phyloP scores from a whole-genome alignment of 1,140 invertebrate species.

The Lordiphosa mommai region DNA sequence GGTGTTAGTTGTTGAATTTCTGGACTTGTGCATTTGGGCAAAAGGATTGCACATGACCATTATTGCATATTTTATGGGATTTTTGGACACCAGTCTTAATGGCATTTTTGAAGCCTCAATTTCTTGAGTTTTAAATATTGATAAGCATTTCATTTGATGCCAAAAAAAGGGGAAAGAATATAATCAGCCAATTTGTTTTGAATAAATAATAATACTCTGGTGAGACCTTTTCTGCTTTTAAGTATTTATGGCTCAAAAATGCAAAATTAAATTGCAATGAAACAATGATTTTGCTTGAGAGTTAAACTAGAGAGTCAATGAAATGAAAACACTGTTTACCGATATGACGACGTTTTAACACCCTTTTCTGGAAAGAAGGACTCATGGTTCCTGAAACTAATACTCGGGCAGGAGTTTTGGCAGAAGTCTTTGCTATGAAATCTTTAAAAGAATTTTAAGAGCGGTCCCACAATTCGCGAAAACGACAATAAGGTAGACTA shows the following conservation, averaged over 20 bases:
- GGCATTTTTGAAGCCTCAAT: constrained; percentile 29
- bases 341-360: too few species aligned
- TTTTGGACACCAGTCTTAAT: constrained; percentile 57
- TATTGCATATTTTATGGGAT: constrained; percentile 55
- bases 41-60: constrained; percentile 28
- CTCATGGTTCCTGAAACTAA: too few species aligned
- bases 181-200: constrained; percentile 52
- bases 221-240: constrained; percentile 29
- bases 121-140: constrained; percentile 31
- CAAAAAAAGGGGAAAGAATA: constrained; percentile 7
- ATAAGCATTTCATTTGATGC: constrained; percentile 24
- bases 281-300: constrained; percentile 35
- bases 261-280: constrained; percentile 63
- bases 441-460: too few species aligned
- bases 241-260: constrained; percentile 53
- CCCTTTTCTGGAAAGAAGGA: too few species aligned
- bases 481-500: too few species aligned
- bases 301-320: too few species aligned
- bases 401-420: too few species aligned
- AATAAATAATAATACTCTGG: constrained; percentile 44
- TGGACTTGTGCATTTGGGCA: constrained; percentile 11
- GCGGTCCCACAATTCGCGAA: too few species aligned
- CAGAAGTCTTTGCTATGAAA: too few species aligned
- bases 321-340: too few species aligned
- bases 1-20: constrained; percentile 33